phyloP scores from a whole-genome alignment of 2,113 vertebrate genomes.

The Pangasianodon gigas region DNA sequence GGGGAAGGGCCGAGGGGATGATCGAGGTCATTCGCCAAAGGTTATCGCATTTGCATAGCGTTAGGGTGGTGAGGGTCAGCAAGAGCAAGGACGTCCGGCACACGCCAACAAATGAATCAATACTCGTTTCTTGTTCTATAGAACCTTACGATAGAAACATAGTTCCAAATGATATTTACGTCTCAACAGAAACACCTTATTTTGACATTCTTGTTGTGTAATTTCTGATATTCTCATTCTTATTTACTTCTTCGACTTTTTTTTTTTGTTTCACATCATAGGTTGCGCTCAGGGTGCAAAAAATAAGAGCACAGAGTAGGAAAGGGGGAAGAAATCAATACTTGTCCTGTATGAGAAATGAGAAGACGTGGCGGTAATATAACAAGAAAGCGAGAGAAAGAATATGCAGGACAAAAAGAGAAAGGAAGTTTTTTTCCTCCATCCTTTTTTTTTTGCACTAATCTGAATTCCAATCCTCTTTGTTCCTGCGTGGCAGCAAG shows the following conservation, averaged over 20 bases:
- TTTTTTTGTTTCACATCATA: neutral
- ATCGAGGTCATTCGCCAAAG: constrained; percentile 42
- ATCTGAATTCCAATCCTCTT: constrained; percentile 38
- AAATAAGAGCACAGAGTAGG: constrained; percentile 9
- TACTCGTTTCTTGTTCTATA: neutral
- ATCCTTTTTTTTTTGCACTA: constrained; percentile 40
- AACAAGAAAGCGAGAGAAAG: neutral
- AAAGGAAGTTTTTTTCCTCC: neutral
- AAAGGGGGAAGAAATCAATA: constrained; percentile 52
- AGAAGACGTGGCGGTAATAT: neutral
- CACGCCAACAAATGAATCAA: constrained; percentile 37
- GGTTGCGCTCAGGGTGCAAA: neutral
- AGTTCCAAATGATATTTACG: neutral
- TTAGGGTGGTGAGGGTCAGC: constrained; percentile 29
- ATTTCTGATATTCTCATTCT: neutral
- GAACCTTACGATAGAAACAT: neutral
- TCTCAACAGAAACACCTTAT: neutral
- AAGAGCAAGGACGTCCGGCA: constrained; percentile 10
- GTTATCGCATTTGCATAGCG: constrained; percentile 34
- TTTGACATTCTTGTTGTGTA: neutral
- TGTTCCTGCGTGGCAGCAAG: constrained; percentile 38
- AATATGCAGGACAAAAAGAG: constrained; percentile 12
- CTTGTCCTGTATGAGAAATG: constrained; percentile 46
- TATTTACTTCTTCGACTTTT: neutral
- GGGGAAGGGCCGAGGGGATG: constrained; percentile 18